phyloP scores from a whole-genome alignment of 2,797 vertebrate species.

The Nasua narica region DNA sequence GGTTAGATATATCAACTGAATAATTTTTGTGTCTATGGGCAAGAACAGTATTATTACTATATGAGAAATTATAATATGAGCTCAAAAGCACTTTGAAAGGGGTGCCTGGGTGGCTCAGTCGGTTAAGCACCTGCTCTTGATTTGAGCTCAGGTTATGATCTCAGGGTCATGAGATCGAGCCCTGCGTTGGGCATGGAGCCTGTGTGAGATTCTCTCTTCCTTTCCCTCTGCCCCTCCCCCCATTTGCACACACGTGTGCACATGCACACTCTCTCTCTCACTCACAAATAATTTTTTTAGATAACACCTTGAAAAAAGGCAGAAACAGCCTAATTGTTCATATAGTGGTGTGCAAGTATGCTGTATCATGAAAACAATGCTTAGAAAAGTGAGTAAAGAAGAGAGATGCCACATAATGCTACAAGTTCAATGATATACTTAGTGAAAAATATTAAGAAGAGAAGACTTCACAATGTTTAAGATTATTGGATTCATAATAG shows the following conservation, averaged over 20 bases:
- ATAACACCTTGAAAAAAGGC: background rate
- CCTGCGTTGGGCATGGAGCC: background rate
- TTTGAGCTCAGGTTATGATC: background rate
- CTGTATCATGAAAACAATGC: background rate
- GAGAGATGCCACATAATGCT: background rate
- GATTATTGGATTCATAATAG: background rate
- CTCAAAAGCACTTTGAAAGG: background rate
- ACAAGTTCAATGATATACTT: background rate
- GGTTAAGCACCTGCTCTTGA: background rate
- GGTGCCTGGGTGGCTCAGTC: background rate
- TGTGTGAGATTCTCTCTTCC: background rate
- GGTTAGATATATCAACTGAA: background rate
- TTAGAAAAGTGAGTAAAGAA: background rate
- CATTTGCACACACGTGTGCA: background rate
- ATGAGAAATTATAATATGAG: background rate
- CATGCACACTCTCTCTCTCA: background rate
- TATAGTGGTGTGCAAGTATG: background rate
- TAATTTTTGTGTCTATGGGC: background rate
- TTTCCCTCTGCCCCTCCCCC: background rate
- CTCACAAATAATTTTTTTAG: background rate
- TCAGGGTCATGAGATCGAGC: background rate
- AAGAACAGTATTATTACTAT: background rate
- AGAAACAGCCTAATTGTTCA: background rate
- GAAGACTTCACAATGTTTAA: background rate
- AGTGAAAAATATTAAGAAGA: constrained; percentile 11